Evolutionary conservation across 1,140 invertebrate genomes (phyloP).

Genomic region (Drosophila sucinea): DNA sequence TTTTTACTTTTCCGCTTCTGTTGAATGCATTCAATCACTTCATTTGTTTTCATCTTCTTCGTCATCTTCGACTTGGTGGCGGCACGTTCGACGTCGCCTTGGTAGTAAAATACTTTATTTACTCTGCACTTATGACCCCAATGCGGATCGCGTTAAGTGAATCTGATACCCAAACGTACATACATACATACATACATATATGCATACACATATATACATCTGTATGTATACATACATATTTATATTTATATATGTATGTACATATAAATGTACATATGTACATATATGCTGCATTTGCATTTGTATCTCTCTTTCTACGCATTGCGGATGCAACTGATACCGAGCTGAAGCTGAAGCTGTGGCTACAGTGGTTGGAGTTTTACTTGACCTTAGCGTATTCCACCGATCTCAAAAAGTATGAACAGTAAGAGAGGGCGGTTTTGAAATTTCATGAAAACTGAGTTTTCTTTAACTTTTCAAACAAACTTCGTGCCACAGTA

Average conservation of each 20-base stretch:
- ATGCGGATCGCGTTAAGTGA: conserved; percentile 77
- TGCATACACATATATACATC: conserved; percentile 11
- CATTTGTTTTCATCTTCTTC: conserved; percentile 61
- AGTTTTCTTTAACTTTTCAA: not conserved
- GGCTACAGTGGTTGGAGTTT: not conserved
- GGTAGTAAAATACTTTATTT: conserved; percentile 76
- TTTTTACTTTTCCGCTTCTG: conserved; percentile 30
- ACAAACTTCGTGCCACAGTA: not conserved
- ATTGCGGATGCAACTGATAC: conserved; percentile 4
- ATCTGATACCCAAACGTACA: conserved; percentile 62
- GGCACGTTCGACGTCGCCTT: conserved; percentile 44
- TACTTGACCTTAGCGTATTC: not conserved
- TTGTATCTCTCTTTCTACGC: conserved; percentile 30
- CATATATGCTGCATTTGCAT: conserved; percentile 25
- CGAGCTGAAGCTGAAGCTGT: conserved; percentile 28
- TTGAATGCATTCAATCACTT: conserved; percentile 77
- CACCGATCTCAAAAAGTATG: too few species aligned
- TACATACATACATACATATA: conserved; percentile 10
- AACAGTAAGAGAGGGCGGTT: too few species aligned
- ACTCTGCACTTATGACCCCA: conserved; percentile 79
- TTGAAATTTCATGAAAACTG: too few species aligned
- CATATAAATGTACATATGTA: too few species aligned
- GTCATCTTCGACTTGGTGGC: conserved; percentile 25
- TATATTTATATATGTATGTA: not conserved
- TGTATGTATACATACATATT: not conserved